Conservation (phyloP, 1,140 invertebrate genomes). For the Archivesica marissinica region DNA sequence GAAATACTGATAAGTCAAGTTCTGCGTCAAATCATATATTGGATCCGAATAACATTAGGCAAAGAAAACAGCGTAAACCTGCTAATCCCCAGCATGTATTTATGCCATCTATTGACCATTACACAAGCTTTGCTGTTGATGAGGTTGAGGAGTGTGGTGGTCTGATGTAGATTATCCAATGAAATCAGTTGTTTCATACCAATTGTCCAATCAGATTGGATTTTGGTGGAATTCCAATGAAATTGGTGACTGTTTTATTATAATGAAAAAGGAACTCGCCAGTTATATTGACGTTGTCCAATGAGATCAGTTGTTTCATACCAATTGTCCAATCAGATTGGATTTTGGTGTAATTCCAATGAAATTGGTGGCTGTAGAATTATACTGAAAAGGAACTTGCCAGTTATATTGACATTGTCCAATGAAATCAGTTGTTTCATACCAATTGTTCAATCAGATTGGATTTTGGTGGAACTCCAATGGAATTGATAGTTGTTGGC, state of each 20-base stretch:
- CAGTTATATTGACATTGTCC: slow-evolving; percentile 13
- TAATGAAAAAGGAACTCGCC: slow-evolving; percentile 24
- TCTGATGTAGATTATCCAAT: slow-evolving; percentile 37
- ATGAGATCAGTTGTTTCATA: neutral
- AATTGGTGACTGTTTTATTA: neutral
- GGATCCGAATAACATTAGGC: slow-evolving; percentile 50
- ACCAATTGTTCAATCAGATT: neutral
- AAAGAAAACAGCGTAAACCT: slow-evolving; percentile 59
- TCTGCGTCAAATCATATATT: slow-evolving; percentile 34
- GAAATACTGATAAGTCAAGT: slow-evolving; percentile 45
- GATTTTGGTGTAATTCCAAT: neutral
- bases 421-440: neutral
- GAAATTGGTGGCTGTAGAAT: neutral
- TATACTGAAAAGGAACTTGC: slow-evolving; percentile 24
- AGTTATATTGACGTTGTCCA: slow-evolving; percentile 18
- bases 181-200: neutral
- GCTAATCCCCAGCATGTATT: slow-evolving; percentile 60
- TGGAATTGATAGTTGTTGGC: neutral
- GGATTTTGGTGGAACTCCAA: neutral
- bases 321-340: neutral
- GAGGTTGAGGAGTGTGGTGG: slow-evolving; percentile 53
- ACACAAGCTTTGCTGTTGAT: slow-evolving; percentile 60
- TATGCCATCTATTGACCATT: slow-evolving; percentile 58
- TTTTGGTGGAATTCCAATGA: neutral
- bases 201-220: neutral